Evolutionary conservation across 2,113 vertebrate species (phyloP).

Genomic region (Platichthys stellatus): DNA sequence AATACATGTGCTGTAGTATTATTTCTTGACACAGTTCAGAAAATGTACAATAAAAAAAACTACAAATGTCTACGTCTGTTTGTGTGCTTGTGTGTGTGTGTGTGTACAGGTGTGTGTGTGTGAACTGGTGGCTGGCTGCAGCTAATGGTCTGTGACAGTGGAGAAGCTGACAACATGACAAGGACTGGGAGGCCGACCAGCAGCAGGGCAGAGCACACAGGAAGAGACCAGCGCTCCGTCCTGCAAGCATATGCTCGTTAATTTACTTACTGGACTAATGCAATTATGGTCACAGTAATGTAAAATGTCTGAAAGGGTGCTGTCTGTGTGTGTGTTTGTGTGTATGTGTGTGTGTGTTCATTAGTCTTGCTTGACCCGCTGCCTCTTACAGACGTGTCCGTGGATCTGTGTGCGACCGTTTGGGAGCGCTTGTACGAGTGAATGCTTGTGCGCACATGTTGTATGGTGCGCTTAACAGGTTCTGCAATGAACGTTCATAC

Average conservation of each 20-base stretch:
- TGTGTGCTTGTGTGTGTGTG: constrained; percentile 1
- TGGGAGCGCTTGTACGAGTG: constrained; percentile 17
- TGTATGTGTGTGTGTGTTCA: constrained; percentile 26
- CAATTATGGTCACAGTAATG: constrained; percentile 75
- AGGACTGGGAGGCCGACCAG: constrained; percentile 33
- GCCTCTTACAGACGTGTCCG: constrained; percentile 48
- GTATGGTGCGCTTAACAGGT: constrained; percentile 29
- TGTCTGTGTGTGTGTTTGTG: constrained; percentile 10
- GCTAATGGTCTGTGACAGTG: constrained; percentile 69
- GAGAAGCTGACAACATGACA: constrained; percentile 62
- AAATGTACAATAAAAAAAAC: constrained; percentile 36
- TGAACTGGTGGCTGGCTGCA: constrained; percentile 40
- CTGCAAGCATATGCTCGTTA: constrained; percentile 61
- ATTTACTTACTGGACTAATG: constrained; percentile 76
- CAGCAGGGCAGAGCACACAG: constrained; percentile 40
- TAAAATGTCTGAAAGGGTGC: constrained; percentile 62
- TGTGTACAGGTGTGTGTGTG: constrained; percentile 23
- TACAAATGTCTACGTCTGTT: constrained; percentile 5
- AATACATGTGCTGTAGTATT: constrained; percentile 60
- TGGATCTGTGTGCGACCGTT: constrained; percentile 16
- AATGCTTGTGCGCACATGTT: constrained; percentile 21
- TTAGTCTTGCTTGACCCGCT: constrained; percentile 49
- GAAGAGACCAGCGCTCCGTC: constrained; percentile 32
- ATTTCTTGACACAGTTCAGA: constrained; percentile 53
- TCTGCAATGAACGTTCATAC: constrained; percentile 34